Percentiles rank a stretch among this genome's conserved stretches.
phyloP scores from a whole-genome alignment of 53 echinoderm and acorn worm genomes.

The Paelopatides confundens region DNA sequence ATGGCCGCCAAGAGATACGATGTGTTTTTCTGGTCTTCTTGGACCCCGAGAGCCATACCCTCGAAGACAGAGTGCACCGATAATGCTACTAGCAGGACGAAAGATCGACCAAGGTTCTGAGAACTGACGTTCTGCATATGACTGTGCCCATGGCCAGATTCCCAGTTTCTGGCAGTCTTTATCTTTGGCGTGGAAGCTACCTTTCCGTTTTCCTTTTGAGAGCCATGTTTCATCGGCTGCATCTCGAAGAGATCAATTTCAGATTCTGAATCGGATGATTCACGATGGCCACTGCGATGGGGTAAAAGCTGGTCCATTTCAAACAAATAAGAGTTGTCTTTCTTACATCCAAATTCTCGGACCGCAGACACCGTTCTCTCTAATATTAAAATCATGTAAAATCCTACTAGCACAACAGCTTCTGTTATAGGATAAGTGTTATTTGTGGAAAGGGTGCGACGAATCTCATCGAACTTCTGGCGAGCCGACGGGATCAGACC shows the following conservation, averaged over 20 bases:
- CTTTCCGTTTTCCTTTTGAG: slow-evolving; percentile 38
- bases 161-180: slow-evolving; percentile 31
- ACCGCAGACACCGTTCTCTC: slow-evolving; percentile 75
- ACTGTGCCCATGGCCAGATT: slow-evolving; percentile 76
- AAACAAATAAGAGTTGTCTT: slow-evolving; percentile 37
- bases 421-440: slow-evolving; percentile 89
- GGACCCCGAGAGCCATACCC: slow-evolving; percentile 95
- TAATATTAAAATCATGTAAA: slow-evolving; percentile 84
- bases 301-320: slow-evolving; percentile 44
- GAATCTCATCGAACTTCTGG: slow-evolving; percentile 77
- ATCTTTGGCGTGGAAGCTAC: slow-evolving; percentile 16
- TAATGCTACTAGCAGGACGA: slow-evolving; percentile 86
- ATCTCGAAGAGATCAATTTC: slow-evolving; percentile 74
- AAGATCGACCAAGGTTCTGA: slow-evolving; percentile 69
- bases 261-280: slow-evolving; percentile 57
- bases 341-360: slow-evolving; percentile 52
- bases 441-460: not conserved
- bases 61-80: slow-evolving; percentile 95
- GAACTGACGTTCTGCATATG: slow-evolving; percentile 68
- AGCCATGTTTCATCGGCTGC: slow-evolving; percentile 15
- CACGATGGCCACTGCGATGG: not conserved
- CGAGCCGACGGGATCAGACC: slow-evolving; percentile 88
- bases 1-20: slow-evolving; percentile 87
- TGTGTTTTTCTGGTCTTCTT: slow-evolving; percentile 76
- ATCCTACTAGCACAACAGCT: slow-evolving; percentile 84